phyloP scores from a whole-genome alignment of 2,888 invertebrate species.

The Laspeyria flexula region DNA sequence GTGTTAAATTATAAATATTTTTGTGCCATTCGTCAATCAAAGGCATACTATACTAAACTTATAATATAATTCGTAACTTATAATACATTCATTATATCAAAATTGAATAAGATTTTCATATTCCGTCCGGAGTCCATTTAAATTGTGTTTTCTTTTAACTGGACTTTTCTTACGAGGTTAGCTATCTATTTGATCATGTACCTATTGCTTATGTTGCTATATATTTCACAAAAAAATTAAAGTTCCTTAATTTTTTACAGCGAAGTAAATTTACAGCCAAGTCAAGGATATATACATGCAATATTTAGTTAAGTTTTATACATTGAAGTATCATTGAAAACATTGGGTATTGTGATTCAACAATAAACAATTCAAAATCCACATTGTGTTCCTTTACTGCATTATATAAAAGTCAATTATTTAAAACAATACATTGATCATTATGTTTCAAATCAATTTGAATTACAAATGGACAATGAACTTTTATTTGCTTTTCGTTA shows the following conservation, averaged over 20 bases:
- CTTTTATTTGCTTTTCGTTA: background rate
- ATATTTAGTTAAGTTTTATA: no score
- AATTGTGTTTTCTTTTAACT: slow-evolving; percentile 5
- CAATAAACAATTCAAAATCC: background rate
- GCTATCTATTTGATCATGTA: no score
- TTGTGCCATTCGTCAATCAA: slow-evolving; percentile 29
- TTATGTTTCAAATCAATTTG: background rate
- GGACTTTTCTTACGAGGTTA: background rate
- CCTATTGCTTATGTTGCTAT: no score
- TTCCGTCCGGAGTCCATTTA: slow-evolving; percentile 38
- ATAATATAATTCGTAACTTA: no score
- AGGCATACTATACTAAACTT: slow-evolving; percentile 16
- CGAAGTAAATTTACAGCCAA: no score
- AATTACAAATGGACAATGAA: background rate
- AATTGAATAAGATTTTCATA: slow-evolving; percentile 27
- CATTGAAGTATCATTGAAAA: no score
- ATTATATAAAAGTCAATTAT: no score
- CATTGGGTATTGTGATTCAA: background rate
- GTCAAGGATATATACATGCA: no score
- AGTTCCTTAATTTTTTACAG: no score
- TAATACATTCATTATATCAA: slow-evolving; percentile 20
- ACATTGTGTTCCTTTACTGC: background rate
- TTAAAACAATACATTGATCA: no score
- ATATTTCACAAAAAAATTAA: no score
- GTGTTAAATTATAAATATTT: slow-evolving; percentile 28